phyloP scores from a whole-genome alignment of 2,113 vertebrate genomes.

The Saccopteryx bilineata region DNA sequence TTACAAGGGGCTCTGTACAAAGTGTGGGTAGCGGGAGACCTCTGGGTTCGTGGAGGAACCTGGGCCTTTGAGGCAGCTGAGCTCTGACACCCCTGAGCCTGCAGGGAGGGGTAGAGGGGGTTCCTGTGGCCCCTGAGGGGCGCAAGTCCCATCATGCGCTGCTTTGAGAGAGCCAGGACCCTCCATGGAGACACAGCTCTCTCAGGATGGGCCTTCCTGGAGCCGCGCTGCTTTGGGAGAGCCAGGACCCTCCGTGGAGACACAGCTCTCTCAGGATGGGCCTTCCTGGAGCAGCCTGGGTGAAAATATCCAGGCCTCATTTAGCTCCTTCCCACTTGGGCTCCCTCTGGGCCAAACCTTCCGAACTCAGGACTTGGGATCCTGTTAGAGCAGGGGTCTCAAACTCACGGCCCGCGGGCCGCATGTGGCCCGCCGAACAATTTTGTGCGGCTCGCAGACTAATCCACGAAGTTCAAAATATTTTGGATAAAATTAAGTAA shows the following conservation, averaged over 20 bases:
- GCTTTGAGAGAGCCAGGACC: neutral
- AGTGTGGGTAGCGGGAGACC: neutral
- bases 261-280: neutral
- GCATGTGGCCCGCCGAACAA: too few species aligned
- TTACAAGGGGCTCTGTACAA: neutral
- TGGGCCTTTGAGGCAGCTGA: neutral
- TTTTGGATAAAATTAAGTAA: too few species aligned
- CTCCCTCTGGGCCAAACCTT: neutral
- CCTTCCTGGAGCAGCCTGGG: neutral
- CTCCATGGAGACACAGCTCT: too few species aligned
- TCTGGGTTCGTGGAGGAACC: neutral
- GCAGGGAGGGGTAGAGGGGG: neutral
- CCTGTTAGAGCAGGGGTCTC: too few species aligned
- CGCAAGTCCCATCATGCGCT: neutral
- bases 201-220: too few species aligned
- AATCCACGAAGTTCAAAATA: too few species aligned
- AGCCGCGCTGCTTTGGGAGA: neutral
- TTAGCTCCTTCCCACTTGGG: neutral
- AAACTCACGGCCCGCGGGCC: too few species aligned
- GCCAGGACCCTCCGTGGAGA: neutral
- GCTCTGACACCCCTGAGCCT: neutral
- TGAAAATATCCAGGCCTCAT: neutral
- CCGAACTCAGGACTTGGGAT: neutral
- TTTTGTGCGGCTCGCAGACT: too few species aligned
- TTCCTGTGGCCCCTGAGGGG: neutral